Evolutionary conservation across 2,888 invertebrate species (phyloP).

Genomic region (Drosophila percnosoma): DNA sequence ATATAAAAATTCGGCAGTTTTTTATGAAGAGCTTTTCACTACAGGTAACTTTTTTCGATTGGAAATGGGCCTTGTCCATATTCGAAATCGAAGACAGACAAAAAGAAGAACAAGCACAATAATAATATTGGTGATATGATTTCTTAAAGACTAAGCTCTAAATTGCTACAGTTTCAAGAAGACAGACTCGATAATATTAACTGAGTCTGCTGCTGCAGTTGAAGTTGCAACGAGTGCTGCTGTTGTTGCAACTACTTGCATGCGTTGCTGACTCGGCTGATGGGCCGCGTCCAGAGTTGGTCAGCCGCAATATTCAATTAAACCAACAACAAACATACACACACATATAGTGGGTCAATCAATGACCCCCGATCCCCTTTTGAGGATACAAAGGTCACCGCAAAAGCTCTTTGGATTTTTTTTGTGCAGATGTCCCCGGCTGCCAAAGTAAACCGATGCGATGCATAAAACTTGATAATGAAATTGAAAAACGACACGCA

Average conservation of each 20-base stretch:
- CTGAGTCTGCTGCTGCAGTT: conserved; percentile 39
- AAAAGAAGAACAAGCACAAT: neutral
- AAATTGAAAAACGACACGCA: conserved; percentile 58
- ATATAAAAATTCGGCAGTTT: rapidly evolving
- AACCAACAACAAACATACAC: conserved; percentile 23
- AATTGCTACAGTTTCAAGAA: conserved; percentile 42
- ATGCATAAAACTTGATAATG: conserved; percentile 71
- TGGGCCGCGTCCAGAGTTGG: conserved; percentile 53
- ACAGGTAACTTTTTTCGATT: neutral
- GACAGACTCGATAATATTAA: conserved; percentile 39
- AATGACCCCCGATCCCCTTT: neutral
- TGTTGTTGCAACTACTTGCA: conserved; percentile 24
- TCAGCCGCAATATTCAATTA: conserved; percentile 69
- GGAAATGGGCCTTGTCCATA: neutral
- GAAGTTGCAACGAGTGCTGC: conserved; percentile 27
- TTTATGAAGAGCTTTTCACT: neutral
- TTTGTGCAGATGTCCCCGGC: conserved; percentile 27
- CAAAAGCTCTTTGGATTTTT: conserved; percentile 42
- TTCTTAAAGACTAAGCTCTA: conserved; percentile 4
- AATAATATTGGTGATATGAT: conserved; percentile 4
- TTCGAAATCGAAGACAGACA: conserved; percentile 36
- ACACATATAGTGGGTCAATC: conserved; percentile 1
- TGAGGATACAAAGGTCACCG: conserved; percentile 60
- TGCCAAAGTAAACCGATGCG: conserved; percentile 63
- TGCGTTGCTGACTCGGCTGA: conserved; percentile 32